A percentile compares a stretch with the other conserved stretches of the same genome.
phyloP scores from a whole-genome alignment of 2,888 invertebrate species.

The Dasypolia templi region DNA sequence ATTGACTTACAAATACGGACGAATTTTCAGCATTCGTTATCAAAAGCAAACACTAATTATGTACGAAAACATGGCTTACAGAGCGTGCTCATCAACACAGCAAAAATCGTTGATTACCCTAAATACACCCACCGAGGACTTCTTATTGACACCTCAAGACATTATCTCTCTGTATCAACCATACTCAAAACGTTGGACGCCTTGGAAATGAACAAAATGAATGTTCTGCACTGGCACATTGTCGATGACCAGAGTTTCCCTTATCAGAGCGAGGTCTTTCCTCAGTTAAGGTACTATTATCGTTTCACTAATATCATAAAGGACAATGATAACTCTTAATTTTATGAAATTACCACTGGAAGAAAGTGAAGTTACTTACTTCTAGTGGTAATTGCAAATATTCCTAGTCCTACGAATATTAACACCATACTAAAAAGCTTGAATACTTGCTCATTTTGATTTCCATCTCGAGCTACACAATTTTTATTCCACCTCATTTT shows the following conservation, averaged over 20 bases:
- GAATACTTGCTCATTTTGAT: neutral
- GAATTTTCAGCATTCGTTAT: neutral
- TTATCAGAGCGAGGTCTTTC: slow-evolving; percentile 94
- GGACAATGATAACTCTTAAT: neutral
- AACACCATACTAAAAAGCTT: neutral
- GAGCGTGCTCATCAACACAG: slow-evolving; percentile 92
- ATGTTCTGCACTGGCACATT: slow-evolving; percentile 98
- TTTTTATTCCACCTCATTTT: neutral
- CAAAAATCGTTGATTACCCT: slow-evolving; percentile 94
- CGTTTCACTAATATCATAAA: neutral
- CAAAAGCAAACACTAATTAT: neutral
- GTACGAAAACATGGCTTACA: slow-evolving; percentile 66
- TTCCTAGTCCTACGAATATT: too few relatives aligned
- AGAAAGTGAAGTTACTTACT: too few relatives aligned
- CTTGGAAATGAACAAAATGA: slow-evolving; percentile 97
- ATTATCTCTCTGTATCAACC: slow-evolving; percentile 93
- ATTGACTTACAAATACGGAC: neutral
- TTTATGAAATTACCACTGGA: neutral
- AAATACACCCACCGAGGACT: slow-evolving; percentile 95
- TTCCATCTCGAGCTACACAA: neutral
- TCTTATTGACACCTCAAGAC: slow-evolving; percentile 96
- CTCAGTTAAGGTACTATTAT: slow-evolving; percentile 92
- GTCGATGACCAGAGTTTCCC: slow-evolving; percentile 98
- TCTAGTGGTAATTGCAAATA: too few relatives aligned
- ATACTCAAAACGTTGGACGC: slow-evolving; percentile 94